These are phyloP conservation scores for Sipha maydis DNA, from an alignment of 2,888 invertebrate genomes.

Conservation along the genomic window DNA sequence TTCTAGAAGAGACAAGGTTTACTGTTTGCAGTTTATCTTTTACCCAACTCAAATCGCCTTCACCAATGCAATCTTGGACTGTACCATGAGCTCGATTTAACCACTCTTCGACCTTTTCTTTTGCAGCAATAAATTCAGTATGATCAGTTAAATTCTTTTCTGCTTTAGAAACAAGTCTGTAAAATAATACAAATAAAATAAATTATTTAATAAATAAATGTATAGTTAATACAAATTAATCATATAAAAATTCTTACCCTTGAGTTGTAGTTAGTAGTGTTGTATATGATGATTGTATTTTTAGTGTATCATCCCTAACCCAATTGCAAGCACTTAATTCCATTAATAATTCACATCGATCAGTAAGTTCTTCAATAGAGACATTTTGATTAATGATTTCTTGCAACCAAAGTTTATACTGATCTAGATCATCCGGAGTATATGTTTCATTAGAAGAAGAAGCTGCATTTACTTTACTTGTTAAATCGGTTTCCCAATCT, in stretches of 20 bases:
- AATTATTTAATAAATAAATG: neutral
- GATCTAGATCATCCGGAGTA: constrained; percentile 80
- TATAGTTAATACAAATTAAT: neutral
- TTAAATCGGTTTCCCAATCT: constrained; percentile 79
- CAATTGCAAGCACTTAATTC: constrained; percentile 86
- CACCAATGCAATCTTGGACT: constrained; percentile 83
- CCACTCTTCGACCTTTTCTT: constrained; percentile 86
- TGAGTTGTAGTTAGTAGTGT: constrained; percentile 82
- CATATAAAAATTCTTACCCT: constrained; percentile 67
- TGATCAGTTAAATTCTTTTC: constrained; percentile 92
- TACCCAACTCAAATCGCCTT: constrained; percentile 80
- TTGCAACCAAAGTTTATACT: constrained; percentile 78
- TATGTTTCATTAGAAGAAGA: constrained; percentile 71
- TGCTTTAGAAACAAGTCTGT: constrained; percentile 79
- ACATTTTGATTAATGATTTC: constrained; percentile 82
- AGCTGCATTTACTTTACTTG: constrained; percentile 72
- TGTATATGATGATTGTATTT: constrained; percentile 84
- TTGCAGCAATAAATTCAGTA: constrained; percentile 88
- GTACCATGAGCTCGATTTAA: constrained; percentile 82
- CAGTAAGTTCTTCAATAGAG: constrained; percentile 84
- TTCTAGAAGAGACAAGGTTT: constrained; percentile 74
- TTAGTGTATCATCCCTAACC: constrained; percentile 87
- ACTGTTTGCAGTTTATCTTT: constrained; percentile 84
- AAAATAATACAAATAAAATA: constrained; percentile 49
- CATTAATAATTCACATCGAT: constrained; percentile 86